Evolutionary conservation across 1,140 invertebrate species (phyloP).

Genomic region (Panulirus ornatus): DNA sequence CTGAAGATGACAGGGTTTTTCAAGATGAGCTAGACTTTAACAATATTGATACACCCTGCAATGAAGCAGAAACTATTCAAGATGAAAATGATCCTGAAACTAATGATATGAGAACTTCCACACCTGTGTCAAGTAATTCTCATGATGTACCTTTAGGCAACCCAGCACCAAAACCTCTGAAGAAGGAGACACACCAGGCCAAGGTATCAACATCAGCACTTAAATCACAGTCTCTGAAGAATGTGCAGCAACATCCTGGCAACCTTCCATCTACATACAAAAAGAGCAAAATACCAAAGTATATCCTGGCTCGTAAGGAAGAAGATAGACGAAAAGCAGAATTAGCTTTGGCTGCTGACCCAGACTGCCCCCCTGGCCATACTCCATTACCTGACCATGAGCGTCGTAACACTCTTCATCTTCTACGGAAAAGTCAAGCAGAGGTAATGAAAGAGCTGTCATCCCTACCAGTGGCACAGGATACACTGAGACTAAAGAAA

Average conservation of each 20-base stretch:
- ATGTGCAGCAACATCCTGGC: conserved; percentile 29
- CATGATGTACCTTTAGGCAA: not conserved
- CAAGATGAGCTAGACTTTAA: not conserved
- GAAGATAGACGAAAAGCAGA: conserved; percentile 47
- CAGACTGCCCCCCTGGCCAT: conserved; percentile 67
- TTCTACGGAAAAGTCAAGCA: conserved; percentile 62
- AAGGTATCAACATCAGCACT: conserved; percentile 16
- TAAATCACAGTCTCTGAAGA: conserved; percentile 62
- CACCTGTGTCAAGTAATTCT: conserved; percentile 34
- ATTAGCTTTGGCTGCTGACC: conserved; percentile 49
- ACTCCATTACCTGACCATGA: conserved; percentile 67
- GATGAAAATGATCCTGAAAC: not conserved
- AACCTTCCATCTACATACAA: conserved; percentile 61
- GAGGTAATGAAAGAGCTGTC: conserved; percentile 71
- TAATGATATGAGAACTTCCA: not conserved
- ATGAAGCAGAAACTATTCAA: too few species aligned
- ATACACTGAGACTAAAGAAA: conserved; percentile 68
- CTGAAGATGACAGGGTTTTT: not conserved
- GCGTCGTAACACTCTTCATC: conserved; percentile 67
- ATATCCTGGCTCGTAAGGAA: conserved; percentile 55
- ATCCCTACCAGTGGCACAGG: conserved; percentile 69
- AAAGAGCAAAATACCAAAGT: conserved; percentile 67
- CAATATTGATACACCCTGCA: not conserved
- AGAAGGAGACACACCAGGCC: not conserved
- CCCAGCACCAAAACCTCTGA: conserved; percentile 3